Evolutionary conservation across 2,113 vertebrate genomes (phyloP).

Genomic region (Syngnathus typhle): DNA sequence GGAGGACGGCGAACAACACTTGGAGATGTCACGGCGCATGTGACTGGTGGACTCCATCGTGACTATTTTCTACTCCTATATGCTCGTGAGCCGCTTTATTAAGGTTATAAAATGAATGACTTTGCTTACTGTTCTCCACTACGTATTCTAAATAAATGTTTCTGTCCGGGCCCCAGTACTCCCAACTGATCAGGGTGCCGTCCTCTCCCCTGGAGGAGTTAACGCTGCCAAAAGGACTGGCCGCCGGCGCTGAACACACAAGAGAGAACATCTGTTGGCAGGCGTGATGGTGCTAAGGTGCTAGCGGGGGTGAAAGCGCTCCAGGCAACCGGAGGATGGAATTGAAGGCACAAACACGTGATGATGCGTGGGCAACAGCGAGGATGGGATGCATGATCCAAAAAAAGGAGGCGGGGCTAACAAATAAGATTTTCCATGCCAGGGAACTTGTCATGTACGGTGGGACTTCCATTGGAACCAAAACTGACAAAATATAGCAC

Average conservation of each 20-base stretch:
- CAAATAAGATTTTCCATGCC: background rate
- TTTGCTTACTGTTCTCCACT: conserved; percentile 90
- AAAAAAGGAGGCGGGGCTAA: background rate
- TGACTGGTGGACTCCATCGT: background rate
- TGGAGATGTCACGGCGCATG: conserved; percentile 22
- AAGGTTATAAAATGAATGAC: conserved; percentile 49
- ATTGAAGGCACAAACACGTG: background rate
- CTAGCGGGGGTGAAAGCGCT: background rate
- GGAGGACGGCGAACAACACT: conserved; percentile 72
- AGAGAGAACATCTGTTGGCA: conserved; percentile 69
- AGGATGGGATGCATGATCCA: background rate
- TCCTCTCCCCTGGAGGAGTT: conserved; percentile 77
- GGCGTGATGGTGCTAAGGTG: background rate
- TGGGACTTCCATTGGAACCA: background rate
- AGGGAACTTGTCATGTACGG: background rate
- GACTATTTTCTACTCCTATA: background rate
- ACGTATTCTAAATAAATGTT: conserved; percentile 91
- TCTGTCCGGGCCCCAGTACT: conserved; percentile 86
- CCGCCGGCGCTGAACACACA: conserved; percentile 76
- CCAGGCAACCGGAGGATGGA: background rate
- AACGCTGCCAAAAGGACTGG: conserved; percentile 82
- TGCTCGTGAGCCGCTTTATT: background rate
- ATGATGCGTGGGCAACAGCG: background rate
- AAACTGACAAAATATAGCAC: no score
- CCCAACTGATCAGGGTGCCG: conserved; percentile 88